Percentiles rank a stretch among this genome's conserved stretches.
Evolutionary conservation across 2,888 invertebrate species (phyloP).

Genomic region (Eristalinus sepulchralis): DNA sequence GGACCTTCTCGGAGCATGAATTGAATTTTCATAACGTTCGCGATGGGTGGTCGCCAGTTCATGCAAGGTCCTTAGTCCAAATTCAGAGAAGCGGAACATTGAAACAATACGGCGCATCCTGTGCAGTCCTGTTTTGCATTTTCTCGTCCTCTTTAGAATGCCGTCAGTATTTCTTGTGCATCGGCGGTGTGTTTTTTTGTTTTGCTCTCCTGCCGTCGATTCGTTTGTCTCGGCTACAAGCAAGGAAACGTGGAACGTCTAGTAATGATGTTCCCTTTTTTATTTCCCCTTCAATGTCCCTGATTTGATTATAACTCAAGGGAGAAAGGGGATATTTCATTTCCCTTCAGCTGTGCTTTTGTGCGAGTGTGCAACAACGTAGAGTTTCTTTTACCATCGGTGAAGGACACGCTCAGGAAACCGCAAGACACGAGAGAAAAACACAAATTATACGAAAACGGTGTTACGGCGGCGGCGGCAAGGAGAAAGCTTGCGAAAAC

Average conservation of each 20-base stretch:
- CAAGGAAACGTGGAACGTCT: neutral
- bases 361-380: neutral
- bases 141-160: neutral
- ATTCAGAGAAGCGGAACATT: slow-evolving; percentile 40
- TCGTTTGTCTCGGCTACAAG: neutral
- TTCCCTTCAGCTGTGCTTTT: neutral
- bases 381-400: neutral
- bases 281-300: neutral
- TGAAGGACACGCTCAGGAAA: slow-evolving; percentile 7
- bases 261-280: neutral
- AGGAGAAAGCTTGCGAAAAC: neutral
- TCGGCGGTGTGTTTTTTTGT: neutral
- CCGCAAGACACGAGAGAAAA: slow-evolving; percentile 13
- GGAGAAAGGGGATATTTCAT: slow-evolving; percentile 12
- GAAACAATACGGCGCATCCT: slow-evolving; percentile 47
- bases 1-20: slow-evolving; percentile 27
- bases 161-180: neutral
- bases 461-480: neutral
- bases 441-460: neutral
- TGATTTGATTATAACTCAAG: slow-evolving; percentile 36
- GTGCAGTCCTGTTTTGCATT: slow-evolving; percentile 25
- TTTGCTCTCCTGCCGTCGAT: neutral
- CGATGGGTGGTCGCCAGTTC: slow-evolving; percentile 1
- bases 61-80: slow-evolving; percentile 28
- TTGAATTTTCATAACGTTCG: slow-evolving; percentile 46